Base-by-base conservation (phyloP, 2,113 vertebrate genomes). In the Egretta garzetta region DNA sequence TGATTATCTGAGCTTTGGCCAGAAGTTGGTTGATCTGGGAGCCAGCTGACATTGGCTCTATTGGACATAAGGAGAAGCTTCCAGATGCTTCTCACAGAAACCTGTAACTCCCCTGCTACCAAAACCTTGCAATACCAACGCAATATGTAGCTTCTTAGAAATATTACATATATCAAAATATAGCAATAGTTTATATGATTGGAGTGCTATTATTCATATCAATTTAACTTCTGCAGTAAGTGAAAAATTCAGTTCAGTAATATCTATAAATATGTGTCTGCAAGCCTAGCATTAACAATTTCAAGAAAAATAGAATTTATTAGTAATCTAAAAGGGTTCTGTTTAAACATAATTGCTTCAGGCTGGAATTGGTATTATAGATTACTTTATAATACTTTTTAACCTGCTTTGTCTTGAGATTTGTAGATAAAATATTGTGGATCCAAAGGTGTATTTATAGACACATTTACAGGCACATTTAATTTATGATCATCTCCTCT, bases 21-120 rank as follows among this genome's bases (percentile, higher is more conserved):
- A 85, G 39, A 5, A 2, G 24, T 1, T 2, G 8, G 10, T 30
- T 20, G 2, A 2, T 30, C 32, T 55, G 55, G 49, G 8, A 66
- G 8, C 10, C 3, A 1, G 26, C 8, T 55, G 60, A 19, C 37
- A 30, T 13, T 55, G 20, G 5, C 11, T 80, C 32, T 55, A 2
- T 28, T 2, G 4, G 50, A 66, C 39, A 50, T 4, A 2, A 2
- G 11, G 27, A n/a, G 27, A 77, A 37, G 20, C 15, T 60, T 60
- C 47, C n/a, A 9, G 30, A 8, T 53, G 13, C 37, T 66, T 66
- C 49, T 80, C 15, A 53, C 23, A 64, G 23, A 66, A 80, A 39
- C 20, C 21, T 33, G 14, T 33, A n/a, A 4, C 8, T 3, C 21
- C 16, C 20, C 16, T 4, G 4, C 15, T 43, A 43, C 24, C 35